phyloP scores from a whole-genome alignment of 2,888 invertebrate species.

The Eumerus sabulonum region DNA sequence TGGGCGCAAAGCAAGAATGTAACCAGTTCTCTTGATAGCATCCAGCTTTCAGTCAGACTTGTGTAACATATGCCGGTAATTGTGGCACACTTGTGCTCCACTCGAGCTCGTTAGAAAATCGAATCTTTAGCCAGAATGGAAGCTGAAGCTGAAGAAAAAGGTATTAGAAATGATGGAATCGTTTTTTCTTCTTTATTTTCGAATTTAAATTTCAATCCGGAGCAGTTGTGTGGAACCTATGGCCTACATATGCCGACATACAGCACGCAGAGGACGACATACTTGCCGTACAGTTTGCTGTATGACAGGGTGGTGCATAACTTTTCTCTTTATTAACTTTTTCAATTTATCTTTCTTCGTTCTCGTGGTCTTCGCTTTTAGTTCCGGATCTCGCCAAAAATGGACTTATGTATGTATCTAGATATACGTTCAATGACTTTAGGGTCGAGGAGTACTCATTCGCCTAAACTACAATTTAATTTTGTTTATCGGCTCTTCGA shows the following conservation, averaged over 20 bases:
- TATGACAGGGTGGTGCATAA: conserved; percentile 58
- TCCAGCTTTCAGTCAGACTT: conserved; percentile 27
- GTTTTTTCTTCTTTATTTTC: conserved; percentile 7
- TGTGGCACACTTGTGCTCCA: conserved; percentile 47
- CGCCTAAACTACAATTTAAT: conserved; percentile 56
- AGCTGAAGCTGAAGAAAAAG: neutral
- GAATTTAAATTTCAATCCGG: conserved; percentile 57
- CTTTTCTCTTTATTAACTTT: conserved; percentile 54
- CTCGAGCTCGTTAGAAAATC: conserved; percentile 50
- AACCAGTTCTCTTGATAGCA: conserved; percentile 8
- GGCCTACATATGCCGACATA: conserved; percentile 59
- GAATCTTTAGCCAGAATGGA: conserved; percentile 24
- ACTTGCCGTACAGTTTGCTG: too few relatives aligned
- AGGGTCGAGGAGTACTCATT: neutral
- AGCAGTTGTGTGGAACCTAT: conserved; percentile 39
- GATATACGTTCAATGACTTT: neutral
- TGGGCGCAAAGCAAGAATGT: neutral
- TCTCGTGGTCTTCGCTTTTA: conserved; percentile 3
- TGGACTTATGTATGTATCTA: too few relatives aligned
- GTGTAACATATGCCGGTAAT: conserved; percentile 62
- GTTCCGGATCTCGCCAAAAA: too few relatives aligned
- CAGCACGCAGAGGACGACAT: neutral
- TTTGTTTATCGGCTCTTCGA: conserved; percentile 34
- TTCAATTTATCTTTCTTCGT: conserved; percentile 52
- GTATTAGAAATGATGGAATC: too few relatives aligned